These are phyloP conservation scores for Dipodomys ordii DNA, from an alignment of 2,113 vertebrate species.

Conservation along the genomic window DNA sequence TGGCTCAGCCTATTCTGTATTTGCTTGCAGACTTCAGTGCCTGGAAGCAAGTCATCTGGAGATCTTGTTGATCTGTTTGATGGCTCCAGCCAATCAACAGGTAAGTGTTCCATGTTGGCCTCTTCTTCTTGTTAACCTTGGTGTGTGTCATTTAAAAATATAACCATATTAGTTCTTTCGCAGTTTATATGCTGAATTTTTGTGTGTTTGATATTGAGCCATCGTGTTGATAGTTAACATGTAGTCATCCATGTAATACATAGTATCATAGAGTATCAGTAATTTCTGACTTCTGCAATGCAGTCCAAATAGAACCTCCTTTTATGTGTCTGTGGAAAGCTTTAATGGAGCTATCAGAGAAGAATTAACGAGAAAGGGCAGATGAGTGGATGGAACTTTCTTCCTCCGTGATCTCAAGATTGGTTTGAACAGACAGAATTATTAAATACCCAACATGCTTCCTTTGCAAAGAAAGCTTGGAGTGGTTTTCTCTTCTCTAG, in stretches of 20 bases:
- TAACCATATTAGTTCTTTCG: slow-evolving; percentile 15
- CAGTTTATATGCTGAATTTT: slow-evolving; percentile 45
- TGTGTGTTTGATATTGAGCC: slow-evolving; percentile 50
- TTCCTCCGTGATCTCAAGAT: slow-evolving; percentile 40
- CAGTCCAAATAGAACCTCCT: slow-evolving; percentile 61
- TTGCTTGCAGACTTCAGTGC: slow-evolving; percentile 86
- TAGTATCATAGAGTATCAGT: slow-evolving; percentile 53
- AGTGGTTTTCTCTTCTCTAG: slow-evolving; percentile 53
- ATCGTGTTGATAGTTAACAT: slow-evolving; percentile 34
- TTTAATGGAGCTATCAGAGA: slow-evolving; percentile 61
- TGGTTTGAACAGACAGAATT: slow-evolving; percentile 69
- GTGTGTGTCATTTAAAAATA: not conserved
- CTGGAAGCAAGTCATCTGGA: slow-evolving; percentile 88
- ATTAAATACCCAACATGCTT: not conserved
- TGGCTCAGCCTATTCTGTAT: slow-evolving; percentile 32
- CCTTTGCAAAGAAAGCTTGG: slow-evolving; percentile 52
- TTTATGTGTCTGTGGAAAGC: slow-evolving; percentile 19
- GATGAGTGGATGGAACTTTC: slow-evolving; percentile 49
- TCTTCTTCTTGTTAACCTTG: not conserved
- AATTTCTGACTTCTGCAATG: slow-evolving; percentile 50
- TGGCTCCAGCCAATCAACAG: slow-evolving; percentile 89
- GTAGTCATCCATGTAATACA: slow-evolving; percentile 10
- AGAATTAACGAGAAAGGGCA: slow-evolving; percentile 59
- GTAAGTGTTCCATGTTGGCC: slow-evolving; percentile 77
- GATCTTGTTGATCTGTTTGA: slow-evolving; percentile 94